Percentiles rank a stretch among this genome's conserved stretches.
These are phyloP conservation scores for Zaprionus obscuricornis DNA, from an alignment of 2,888 invertebrate genomes.

Conservation along the genomic window DNA sequence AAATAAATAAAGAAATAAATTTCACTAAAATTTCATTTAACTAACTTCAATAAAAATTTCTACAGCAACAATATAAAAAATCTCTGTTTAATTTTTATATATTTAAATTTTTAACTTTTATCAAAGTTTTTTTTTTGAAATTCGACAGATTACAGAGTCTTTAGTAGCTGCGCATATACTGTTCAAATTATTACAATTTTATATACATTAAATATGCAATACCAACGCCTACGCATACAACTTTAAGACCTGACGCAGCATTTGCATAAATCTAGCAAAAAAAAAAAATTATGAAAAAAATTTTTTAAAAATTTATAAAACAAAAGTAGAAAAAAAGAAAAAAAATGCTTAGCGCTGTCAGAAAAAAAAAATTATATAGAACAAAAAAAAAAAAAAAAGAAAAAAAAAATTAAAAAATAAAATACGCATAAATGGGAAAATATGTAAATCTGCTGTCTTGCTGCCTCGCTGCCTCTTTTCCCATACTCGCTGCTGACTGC, in stretches of 20 bases:
- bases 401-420: conserved; percentile 11
- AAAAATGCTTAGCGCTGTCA: conserved; percentile 52
- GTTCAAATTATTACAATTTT: conserved; percentile 3
- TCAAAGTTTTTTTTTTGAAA: too few relatives aligned
- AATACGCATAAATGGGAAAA: conserved; percentile 13
- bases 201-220: conserved; percentile 59
- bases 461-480: too few relatives aligned
- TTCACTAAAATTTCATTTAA: too few relatives aligned
- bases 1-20: too few relatives aligned
- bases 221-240: conserved; percentile 5
- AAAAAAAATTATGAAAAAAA: conserved; percentile 13
- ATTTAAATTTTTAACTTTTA: too few relatives aligned
- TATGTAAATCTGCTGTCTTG: too few relatives aligned
- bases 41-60: too few relatives aligned
- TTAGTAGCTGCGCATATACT: neutral
- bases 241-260: conserved; percentile 46
- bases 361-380: conserved; percentile 42
- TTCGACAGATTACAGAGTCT: too few relatives aligned
- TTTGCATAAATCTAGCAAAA: conserved; percentile 63
- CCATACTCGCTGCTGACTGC: conserved; percentile 4
- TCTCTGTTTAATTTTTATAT: too few relatives aligned
- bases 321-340: too few relatives aligned
- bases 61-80: too few relatives aligned
- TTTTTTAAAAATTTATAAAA: conserved; percentile 19
- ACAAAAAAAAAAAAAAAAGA: conserved; percentile 20